These are phyloP conservation scores for Antheraea pernyi DNA, from an alignment of 1,140 invertebrate species.

Conservation along the genomic window DNA sequence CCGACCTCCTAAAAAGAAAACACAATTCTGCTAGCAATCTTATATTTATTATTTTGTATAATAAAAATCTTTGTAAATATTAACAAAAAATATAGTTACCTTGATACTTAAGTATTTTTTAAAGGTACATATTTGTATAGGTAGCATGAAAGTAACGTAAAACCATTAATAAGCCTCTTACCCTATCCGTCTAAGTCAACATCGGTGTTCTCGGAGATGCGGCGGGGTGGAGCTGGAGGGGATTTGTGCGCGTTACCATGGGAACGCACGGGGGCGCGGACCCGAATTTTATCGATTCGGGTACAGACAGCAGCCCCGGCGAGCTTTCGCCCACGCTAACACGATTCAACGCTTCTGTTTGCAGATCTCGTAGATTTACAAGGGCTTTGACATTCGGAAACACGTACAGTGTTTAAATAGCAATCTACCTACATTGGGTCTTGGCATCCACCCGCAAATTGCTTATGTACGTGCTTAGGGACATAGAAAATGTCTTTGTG, in stretches of 20 bases:
- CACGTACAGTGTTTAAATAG: constrained; percentile 51
- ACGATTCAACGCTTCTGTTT: constrained; percentile 72
- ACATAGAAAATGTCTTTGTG: not conserved
- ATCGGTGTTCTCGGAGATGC: constrained; percentile 65
- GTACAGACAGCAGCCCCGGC: constrained; percentile 70
- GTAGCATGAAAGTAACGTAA: constrained; percentile 65
- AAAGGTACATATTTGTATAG: constrained; percentile 29
- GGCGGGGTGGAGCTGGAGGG: constrained; percentile 35
- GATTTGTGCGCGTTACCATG: constrained; percentile 56
- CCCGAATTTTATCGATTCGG: constrained; percentile 78
- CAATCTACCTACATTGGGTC: constrained; percentile 33
- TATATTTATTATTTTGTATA: not conserved
- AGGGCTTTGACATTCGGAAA: constrained; percentile 67
- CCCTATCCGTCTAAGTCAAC: constrained; percentile 78
- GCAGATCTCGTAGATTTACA: constrained; percentile 68
- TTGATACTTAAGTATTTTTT: constrained; percentile 8
- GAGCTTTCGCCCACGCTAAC: constrained; percentile 65
- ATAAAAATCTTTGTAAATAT: not conserved
- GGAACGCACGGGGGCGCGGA: constrained; percentile 66
- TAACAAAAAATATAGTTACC: not conserved
- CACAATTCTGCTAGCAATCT: not conserved
- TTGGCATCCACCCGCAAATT: constrained; percentile 34
- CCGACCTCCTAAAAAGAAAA: not conserved
- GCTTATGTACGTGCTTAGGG: constrained; percentile 23
- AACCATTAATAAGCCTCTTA: constrained; percentile 78